Evolutionary conservation across 2,888 invertebrate genomes (phyloP).

Genomic region (Cordilura impudica): DNA sequence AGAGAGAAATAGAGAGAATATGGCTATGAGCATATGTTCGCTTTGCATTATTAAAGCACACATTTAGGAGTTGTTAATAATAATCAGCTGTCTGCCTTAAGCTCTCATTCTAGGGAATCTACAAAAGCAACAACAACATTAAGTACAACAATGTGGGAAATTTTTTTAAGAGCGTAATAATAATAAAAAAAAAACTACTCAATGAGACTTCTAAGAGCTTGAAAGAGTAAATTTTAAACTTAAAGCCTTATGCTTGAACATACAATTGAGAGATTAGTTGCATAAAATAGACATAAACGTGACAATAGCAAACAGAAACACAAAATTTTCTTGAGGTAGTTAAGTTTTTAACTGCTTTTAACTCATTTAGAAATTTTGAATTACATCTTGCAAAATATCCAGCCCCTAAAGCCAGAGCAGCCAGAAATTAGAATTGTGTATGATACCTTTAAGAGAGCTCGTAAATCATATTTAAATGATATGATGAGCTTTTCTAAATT

Average conservation of each 20-base stretch:
- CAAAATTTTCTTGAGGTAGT: too few species aligned
- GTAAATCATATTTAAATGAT: too few species aligned
- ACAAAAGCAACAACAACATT: not conserved
- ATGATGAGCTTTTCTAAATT: too few species aligned
- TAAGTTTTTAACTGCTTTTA: too few species aligned
- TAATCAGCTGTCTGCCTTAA: slow-evolving; percentile 47
- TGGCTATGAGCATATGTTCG: not conserved
- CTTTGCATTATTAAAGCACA: slow-evolving; percentile 3
- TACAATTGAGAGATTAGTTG: not conserved
- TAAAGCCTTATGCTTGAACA: too few species aligned
- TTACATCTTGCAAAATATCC: too few species aligned
- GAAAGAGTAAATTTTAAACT: too few species aligned
- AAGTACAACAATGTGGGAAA: not conserved
- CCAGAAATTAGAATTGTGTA: too few species aligned
- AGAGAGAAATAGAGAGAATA: not conserved
- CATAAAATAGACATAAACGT: not conserved
- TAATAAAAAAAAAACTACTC: too few species aligned
- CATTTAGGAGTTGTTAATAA: slow-evolving; percentile 11
- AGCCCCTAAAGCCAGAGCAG: too few species aligned
- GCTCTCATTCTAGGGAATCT: slow-evolving; percentile 2
- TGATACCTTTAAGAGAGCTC: too few species aligned
- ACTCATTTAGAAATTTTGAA: too few species aligned
- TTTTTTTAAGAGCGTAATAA: not conserved
- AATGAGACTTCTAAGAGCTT: not conserved
- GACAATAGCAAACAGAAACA: not conserved